Percentiles rank a stretch among this genome's conserved stretches.
phyloP scores from a whole-genome alignment of 2,888 invertebrate species.

The Gastracanthus pulcherrimus region DNA sequence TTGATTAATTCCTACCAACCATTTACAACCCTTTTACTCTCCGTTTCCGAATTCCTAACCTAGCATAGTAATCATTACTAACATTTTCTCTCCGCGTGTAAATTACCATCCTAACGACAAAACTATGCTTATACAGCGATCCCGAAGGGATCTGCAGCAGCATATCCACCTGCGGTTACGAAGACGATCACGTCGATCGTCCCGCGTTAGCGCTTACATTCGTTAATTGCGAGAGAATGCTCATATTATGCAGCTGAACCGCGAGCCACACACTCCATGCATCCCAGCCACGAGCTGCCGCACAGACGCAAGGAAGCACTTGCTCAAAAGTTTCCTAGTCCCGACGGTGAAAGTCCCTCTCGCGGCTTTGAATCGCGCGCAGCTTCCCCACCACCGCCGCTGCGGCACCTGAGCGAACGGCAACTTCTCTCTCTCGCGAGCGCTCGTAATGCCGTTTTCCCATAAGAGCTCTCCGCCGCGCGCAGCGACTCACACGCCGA shows the following conservation, averaged over 20 bases:
- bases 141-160: too few species aligned
- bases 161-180: not conserved
- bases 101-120: not conserved
- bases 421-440: not conserved
- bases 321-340: not conserved
- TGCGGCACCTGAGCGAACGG: not conserved
- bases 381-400: not conserved
- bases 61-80: too few species aligned
- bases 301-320: not conserved
- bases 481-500: not conserved
- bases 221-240: constrained; percentile 17
- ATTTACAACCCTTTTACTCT: too few species aligned
- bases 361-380: constrained; percentile 7
- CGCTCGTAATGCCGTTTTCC: not conserved
- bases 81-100: too few species aligned
- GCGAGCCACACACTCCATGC: not conserved
- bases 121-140: not conserved
- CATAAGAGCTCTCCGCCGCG: not conserved
- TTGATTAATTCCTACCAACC: too few species aligned
- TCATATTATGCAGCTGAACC: not conserved
- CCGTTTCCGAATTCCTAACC: too few species aligned
- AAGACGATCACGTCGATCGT: not conserved
- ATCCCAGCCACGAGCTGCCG: not conserved
- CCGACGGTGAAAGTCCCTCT: not conserved
- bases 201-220: not conserved